Conservation (phyloP, 2,888 invertebrate species). For the Standfussiana lucernea region DNA sequence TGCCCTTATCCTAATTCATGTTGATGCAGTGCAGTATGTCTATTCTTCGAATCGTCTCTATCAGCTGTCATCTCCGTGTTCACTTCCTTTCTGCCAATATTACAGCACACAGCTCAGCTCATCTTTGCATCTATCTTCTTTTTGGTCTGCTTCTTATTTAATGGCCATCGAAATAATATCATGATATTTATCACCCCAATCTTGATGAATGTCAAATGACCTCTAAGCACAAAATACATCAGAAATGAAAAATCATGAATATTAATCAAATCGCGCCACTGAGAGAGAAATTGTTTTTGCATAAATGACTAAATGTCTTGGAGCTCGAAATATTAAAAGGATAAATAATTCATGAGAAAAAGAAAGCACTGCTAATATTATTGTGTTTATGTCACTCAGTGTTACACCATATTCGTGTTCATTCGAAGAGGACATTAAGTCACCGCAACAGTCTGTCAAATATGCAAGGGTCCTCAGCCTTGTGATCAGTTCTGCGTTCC, state of each 20-base stretch:
- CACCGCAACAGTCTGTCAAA: neutral
- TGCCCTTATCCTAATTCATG: neutral
- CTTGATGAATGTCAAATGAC: conserved; percentile 1
- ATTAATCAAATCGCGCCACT: conserved; percentile 8
- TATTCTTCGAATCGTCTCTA: neutral
- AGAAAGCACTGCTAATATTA: conserved; percentile 26
- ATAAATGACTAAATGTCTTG: conserved; percentile 26
- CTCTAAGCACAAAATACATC: neutral
- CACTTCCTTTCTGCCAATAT: neutral
- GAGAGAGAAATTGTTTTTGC: conserved; percentile 45
- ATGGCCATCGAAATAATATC: neutral
- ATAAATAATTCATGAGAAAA: conserved; percentile 31
- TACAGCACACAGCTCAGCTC: neutral
- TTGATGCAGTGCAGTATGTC: accelerated
- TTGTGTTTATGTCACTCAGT: conserved; percentile 13
- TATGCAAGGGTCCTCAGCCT: neutral
- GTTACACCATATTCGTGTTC: conserved; percentile 14
- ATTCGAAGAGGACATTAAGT: conserved; percentile 2
- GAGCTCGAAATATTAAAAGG: conserved; percentile 6
- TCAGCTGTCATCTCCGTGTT: no score
- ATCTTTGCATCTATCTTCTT: neutral
- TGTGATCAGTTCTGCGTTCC: conserved; percentile 34
- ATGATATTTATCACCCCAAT: conserved; percentile 7
- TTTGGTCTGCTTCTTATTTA: neutral
- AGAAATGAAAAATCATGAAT: conserved; percentile 14